Evolutionary conservation across 2,888 invertebrate genomes (phyloP), one percentile per base, ranked within the genome.

Genomic region (Actias luna): DNA sequence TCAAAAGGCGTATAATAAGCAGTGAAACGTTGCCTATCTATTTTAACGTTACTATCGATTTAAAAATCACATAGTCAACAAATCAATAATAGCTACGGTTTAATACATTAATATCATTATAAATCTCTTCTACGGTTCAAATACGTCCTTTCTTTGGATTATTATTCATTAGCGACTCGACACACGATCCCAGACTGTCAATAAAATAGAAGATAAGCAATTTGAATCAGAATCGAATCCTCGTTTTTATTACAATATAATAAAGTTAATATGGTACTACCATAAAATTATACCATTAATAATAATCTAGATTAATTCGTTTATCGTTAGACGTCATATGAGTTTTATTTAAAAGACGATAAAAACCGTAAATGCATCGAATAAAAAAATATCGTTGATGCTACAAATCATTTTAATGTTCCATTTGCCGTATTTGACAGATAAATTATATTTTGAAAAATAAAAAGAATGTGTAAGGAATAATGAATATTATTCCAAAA

Each of bases 341-440:
- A 55, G 31, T 39, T 42, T 46, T 16, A 7, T 63, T 59, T 36
- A 35, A n/a, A 18, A 39, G 25, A 39, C 59, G 39, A 59, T 63
- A 63, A 63, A 63, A 39, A n/a, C 22, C 52, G 52, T 61, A 64
- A 61, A 61, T 64, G 61, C 59, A 52, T 16, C 27, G 58, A 33
- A 58, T 35, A 61, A 64, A 61, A 52, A 64, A 64, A 58, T 61
- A 36, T 50, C 61, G n/a, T 16, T 50, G 46, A 52, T 58, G 31
- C 50, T 36, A 59, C 61, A 61, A 64, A 64, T 59, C 64, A 64
- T 58, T 52, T 52, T 61, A 64, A 64, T 61, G 61, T 50, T 29
- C 61, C 59, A 64, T 64, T 59, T 52, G 58, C 39, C 27, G 18
- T 36, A 58, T 35, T 55, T 36, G 64, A 58, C 52, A 50, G 61